phyloP scores from a whole-genome alignment of 1,140 invertebrate species.

The Asbolus verrucosus region DNA sequence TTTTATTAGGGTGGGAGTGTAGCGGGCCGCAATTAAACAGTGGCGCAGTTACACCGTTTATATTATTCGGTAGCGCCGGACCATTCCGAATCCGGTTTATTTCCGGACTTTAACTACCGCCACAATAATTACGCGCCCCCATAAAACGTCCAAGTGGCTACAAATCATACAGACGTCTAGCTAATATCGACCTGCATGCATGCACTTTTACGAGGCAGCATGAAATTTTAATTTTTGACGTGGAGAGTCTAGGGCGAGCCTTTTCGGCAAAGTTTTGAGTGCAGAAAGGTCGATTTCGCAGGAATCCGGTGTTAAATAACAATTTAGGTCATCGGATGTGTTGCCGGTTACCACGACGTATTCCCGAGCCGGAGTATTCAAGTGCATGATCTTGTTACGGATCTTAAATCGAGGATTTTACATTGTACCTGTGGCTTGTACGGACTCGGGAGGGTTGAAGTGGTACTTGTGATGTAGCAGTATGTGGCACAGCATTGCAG shows the following conservation, averaged over 20 bases:
- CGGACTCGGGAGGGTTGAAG: too few species aligned
- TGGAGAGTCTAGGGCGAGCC: background rate
- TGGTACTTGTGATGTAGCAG: too few species aligned
- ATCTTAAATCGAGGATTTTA: too few species aligned
- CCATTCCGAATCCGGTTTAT: constrained; percentile 26
- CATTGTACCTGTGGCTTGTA: too few species aligned
- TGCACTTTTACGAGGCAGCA: constrained; percentile 12
- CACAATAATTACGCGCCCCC: constrained; percentile 12
- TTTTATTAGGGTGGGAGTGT: constrained; percentile 16
- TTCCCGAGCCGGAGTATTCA: too few species aligned
- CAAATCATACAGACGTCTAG: constrained; percentile 21
- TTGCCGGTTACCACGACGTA: too few species aligned
- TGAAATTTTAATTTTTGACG: constrained; percentile 28
- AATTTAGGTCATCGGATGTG: too few species aligned
- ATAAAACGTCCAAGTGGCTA: constrained; percentile 20
- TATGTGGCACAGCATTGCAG: too few species aligned
- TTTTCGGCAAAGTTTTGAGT: too few species aligned
- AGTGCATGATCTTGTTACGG: too few species aligned
- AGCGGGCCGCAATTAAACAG: constrained; percentile 28
- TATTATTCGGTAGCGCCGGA: constrained; percentile 3
- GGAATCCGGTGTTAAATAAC: too few species aligned
- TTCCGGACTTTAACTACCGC: constrained; percentile 27
- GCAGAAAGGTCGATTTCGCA: too few species aligned
- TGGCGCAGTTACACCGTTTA: constrained; percentile 26
- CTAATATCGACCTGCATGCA: constrained; percentile 6